These are phyloP conservation scores for Aelia acuminata DNA, from an alignment of 2,888 invertebrate species.

Conservation along the genomic window DNA sequence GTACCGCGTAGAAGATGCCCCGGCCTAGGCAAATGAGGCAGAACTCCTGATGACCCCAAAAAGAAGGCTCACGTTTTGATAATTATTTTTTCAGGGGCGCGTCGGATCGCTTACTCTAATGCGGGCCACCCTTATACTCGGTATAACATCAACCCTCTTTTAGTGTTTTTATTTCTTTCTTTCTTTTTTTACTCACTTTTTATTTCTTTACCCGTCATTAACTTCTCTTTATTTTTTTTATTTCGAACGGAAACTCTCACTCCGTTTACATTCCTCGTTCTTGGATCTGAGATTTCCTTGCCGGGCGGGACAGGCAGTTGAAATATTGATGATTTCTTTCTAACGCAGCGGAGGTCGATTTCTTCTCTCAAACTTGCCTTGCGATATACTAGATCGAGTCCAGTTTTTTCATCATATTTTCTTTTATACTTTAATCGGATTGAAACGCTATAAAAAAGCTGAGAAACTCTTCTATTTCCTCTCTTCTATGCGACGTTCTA, in stretches of 20 bases:
- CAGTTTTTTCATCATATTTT: neutral
- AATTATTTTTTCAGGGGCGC: conserved; percentile 10
- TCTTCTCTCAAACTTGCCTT: neutral
- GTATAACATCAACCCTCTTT: conserved; percentile 32
- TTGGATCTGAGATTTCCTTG: conserved; percentile 13
- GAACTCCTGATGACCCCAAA: conserved; percentile 8
- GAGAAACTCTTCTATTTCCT: neutral
- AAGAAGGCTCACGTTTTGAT: conserved; percentile 43
- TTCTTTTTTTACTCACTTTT: neutral
- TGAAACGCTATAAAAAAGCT: neutral
- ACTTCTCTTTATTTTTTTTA: conserved; percentile 27
- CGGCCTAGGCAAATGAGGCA: conserved; percentile 1
- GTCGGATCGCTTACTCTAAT: conserved; percentile 1
- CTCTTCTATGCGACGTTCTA: no score
- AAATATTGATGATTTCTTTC: conserved; percentile 36
- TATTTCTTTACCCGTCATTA: neutral
- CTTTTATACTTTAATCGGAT: neutral
- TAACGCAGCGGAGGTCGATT: neutral
- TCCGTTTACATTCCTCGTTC: conserved; percentile 20
- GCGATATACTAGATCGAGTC: neutral
- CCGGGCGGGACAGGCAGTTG: neutral
- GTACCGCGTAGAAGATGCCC: neutral
- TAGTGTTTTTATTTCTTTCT: neutral
- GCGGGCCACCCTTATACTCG: conserved; percentile 9
- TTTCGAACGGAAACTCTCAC: conserved; percentile 45